Conservation (phyloP, 2,797 vertebrate genomes). For the Bradypus variegatus region DNA sequence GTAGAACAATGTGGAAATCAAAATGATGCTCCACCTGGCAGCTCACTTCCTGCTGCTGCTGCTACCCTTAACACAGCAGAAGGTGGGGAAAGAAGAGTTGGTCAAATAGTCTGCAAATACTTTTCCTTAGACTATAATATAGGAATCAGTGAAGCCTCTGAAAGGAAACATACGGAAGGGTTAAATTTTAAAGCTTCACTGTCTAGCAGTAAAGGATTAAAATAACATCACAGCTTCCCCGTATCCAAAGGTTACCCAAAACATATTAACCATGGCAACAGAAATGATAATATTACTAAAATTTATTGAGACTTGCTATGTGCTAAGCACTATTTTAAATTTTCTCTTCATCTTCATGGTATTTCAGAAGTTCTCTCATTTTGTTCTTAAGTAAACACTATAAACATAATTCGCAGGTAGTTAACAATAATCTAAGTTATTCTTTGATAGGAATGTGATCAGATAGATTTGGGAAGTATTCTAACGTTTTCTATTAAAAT, state of each 20-base stretch:
- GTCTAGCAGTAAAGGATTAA: background rate
- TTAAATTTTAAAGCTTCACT: background rate
- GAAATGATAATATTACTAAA: background rate
- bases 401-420: background rate
- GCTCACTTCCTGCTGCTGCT: background rate
- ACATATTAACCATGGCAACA: background rate
- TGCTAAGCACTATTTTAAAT: background rate
- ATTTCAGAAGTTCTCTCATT: background rate
- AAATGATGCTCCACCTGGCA: fast-evolving
- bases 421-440: background rate
- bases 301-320: background rate
- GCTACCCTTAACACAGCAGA: background rate
- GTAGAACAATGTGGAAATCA: background rate
- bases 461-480: background rate
- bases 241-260: background rate
- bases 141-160: background rate
- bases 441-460: background rate
- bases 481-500: background rate
- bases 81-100: background rate
- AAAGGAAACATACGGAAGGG: background rate
- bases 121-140: background rate
- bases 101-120: background rate
- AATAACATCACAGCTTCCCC: background rate
- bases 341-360: background rate
- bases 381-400: background rate